phyloP scores from a whole-genome alignment of 2,797 vertebrate species.

The Fistularia commersonii region DNA sequence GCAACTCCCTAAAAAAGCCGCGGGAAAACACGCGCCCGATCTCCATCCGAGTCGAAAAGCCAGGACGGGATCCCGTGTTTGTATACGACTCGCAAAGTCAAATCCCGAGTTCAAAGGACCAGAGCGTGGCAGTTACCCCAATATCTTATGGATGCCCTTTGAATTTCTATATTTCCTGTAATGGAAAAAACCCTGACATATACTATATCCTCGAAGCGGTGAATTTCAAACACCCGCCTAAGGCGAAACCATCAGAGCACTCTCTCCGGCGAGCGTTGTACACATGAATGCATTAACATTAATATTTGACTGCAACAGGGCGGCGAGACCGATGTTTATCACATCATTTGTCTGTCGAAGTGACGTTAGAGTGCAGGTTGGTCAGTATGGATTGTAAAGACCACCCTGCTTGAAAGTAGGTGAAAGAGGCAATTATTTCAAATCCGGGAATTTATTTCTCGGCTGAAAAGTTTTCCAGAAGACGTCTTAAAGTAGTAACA shows the following conservation, averaged over 20 bases:
- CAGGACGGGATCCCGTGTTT: conserved; percentile 5
- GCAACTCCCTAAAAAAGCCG: neutral
- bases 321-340: conserved; percentile 5
- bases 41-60: conserved; percentile 19
- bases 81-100: conserved; percentile 2
- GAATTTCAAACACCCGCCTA: conserved; percentile 41
- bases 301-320: conserved; percentile 17
- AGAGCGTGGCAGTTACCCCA: neutral
- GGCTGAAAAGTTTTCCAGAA: too few relatives aligned
- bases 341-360: conserved; percentile 1
- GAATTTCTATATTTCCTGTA: conserved; percentile 13
- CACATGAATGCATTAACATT: conserved; percentile 28
- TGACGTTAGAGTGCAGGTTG: neutral
- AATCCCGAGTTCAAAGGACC: conserved; percentile 15
- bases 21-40: conserved; percentile 5
- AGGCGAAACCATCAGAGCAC: conserved; percentile 37
- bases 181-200: conserved; percentile 20
- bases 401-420: too few relatives aligned
- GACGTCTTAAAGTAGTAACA: too few relatives aligned
- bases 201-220: conserved; percentile 22
- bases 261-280: conserved; percentile 17
- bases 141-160: neutral
- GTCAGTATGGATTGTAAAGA: conserved; percentile 15
- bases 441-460: too few relatives aligned
- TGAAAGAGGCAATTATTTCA: too few relatives aligned